Conservation (phyloP, 2,113 vertebrate genomes). For the Trichechus manatus region DNA sequence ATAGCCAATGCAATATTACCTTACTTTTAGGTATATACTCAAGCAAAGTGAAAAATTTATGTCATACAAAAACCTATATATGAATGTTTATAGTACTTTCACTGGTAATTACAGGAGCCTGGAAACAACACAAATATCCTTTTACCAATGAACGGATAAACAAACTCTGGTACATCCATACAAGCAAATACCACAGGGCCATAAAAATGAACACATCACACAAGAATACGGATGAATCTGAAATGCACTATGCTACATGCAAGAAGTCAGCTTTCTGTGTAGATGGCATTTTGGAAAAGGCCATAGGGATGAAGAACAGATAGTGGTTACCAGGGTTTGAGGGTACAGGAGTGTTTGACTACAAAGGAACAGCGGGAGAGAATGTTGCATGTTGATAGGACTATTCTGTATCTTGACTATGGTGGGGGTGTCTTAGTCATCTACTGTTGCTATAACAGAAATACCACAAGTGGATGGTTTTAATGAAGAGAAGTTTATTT, state of each 20-base stretch:
- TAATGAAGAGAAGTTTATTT: no score
- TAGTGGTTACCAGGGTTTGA: not conserved
- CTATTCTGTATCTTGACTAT: accelerated
- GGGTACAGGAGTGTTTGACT: not conserved
- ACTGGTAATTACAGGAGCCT: not conserved
- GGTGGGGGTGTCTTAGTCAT: no score
- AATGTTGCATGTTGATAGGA: not conserved
- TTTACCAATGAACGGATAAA: not conserved
- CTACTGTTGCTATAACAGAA: no score
- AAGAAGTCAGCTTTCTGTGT: not conserved
- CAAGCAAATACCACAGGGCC: not conserved
- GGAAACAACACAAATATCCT: not conserved
- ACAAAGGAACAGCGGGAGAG: not conserved
- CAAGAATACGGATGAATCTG: not conserved
- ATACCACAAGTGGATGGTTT: no score
- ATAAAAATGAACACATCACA: not conserved
- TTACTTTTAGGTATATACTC: not conserved
- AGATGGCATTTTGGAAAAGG: not conserved
- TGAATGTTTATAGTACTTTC: not conserved
- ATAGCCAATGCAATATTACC: not conserved
- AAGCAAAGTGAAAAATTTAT: not conserved
- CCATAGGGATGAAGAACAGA: not conserved
- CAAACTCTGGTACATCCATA: no score
- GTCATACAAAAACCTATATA: not conserved
- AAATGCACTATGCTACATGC: not conserved